Conservation (phyloP, 2,113 vertebrate genomes). For the Corvus cornix region DNA sequence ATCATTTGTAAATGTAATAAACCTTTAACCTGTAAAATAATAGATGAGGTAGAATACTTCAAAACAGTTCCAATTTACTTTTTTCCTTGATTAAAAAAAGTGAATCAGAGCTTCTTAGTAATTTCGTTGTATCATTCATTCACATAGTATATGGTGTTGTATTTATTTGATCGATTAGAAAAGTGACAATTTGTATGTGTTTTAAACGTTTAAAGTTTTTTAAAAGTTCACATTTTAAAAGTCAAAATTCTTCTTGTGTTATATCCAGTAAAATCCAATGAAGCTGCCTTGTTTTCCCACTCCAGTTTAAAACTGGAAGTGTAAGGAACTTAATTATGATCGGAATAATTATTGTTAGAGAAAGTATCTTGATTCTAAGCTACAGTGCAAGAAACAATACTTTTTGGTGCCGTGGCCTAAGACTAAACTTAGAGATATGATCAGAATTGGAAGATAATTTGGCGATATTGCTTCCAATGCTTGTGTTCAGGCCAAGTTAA, state of each 20-base stretch:
- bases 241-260: background rate
- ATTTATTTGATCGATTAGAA: background rate
- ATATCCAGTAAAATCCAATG: background rate
- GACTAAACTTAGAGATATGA: background rate
- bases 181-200: background rate
- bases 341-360: background rate
- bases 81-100: background rate
- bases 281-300: background rate
- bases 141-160: background rate
- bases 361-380: background rate
- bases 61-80: background rate
- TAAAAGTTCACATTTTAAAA: background rate
- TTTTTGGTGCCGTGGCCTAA: background rate
- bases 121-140: background rate
- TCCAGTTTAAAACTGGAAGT: background rate
- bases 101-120: background rate
- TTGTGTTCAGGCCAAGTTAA: background rate
- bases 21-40: slow-evolving; percentile 44
- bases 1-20: slow-evolving; percentile 61
- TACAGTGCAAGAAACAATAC: background rate
- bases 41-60: slow-evolving; percentile 5
- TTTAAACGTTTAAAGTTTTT: background rate
- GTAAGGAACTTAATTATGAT: background rate
- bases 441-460: background rate
- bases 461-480: background rate